Percentiles rank a stretch among this genome's conserved stretches.
Evolutionary conservation across 2,113 vertebrate species (phyloP).

Genomic region (Seriola rivoliana): DNA sequence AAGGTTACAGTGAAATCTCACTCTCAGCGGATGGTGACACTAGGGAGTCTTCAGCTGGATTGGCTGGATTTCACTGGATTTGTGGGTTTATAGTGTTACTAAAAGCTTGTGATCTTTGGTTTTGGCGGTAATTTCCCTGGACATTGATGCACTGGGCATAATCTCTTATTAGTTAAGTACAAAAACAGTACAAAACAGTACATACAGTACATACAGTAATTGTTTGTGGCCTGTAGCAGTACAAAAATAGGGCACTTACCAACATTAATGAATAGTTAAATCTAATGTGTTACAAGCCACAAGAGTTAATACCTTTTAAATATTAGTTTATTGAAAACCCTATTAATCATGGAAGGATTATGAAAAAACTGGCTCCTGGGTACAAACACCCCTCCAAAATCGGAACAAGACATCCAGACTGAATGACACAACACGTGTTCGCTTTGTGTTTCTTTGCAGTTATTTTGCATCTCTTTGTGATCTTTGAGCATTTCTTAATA

Average conservation of each 20-base stretch:
- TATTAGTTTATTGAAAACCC: not conserved
- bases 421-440: not conserved
- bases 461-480: not conserved
- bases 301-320: not conserved
- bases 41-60: slow-evolving; percentile 49
- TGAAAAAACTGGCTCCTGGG: not conserved
- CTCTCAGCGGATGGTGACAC: slow-evolving; percentile 47
- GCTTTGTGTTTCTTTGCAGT: not conserved
- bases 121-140: slow-evolving; percentile 9
- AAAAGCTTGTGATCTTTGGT: slow-evolving; percentile 47
- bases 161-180: not conserved
- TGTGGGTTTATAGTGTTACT: slow-evolving; percentile 55
- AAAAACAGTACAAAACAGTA: no score
- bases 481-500: not conserved
- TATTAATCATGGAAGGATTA: slow-evolving; percentile 4
- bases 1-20: slow-evolving; percentile 55
- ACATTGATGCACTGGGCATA: not conserved
- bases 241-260: slow-evolving; percentile 17
- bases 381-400: not conserved
- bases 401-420: no score
- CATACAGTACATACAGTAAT: not conserved
- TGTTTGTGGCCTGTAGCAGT: not conserved
- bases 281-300: slow-evolving; percentile 6
- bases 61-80: slow-evolving; percentile 66
- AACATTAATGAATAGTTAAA: slow-evolving; percentile 8